Base-by-base conservation (phyloP, 1,140 invertebrate genomes). In the Cheumatopsyche charites region DNA sequence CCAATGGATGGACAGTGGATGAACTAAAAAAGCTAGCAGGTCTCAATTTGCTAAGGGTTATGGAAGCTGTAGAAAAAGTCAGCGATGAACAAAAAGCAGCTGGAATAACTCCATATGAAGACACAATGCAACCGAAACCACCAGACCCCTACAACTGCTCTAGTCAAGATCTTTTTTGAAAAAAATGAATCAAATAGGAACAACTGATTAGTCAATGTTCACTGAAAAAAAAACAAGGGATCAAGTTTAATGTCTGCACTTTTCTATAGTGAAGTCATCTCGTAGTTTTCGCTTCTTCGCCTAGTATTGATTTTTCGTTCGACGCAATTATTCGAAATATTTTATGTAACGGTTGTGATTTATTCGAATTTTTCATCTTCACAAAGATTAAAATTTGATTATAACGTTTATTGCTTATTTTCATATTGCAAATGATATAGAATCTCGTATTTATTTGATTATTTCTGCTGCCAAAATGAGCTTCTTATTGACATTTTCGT, bases 11-110 rank as follows among this genome's bases (percentile, higher is more conserved):
- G 93, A 89, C 87, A 61, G 88, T 91, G 65, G 88, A 90, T 19
- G 93, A 96, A 79, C 83, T 97, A 41, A 92, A 93, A 73, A 96
- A 96, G 83, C 83, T 97, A 72, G 94, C 94, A 6, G 94, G 94
- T 21, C 85, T 91, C 65, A 97, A 96, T 82, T 89, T 96, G 77
- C 80, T 96, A 62, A 86, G 94, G 62, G 95, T 95, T 1, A 83
- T 90, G 79, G 84, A 83, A 68, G 88, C 88, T 25, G 88, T 88
- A 3, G 88, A 93, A 82, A 84, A 88, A 82, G 91, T 92, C 76
- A 86, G 86, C 73, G 77, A 76, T 6, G 83, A 85, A 41, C 77
- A 83, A 58, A 80, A 82, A n/a, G 77, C 81, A 0, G 81, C 82
- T 0, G 80, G 81, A 55, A 78, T 84, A 3, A 75, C 76, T 1